Evolutionary conservation across 1,140 invertebrate genomes (phyloP).

Genomic region (Drosophila mojavensis): DNA sequence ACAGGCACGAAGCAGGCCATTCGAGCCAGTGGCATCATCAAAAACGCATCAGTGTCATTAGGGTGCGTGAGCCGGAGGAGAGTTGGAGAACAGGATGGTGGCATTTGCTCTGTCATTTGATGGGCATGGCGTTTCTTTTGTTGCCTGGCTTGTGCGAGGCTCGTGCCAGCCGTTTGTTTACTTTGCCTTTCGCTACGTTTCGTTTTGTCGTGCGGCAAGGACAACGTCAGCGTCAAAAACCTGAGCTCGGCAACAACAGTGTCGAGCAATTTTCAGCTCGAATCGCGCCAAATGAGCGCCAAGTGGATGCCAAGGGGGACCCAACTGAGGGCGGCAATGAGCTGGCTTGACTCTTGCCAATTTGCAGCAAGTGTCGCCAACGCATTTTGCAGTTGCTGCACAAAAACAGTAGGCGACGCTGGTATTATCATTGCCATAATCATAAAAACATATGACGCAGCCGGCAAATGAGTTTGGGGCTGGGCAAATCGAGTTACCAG

Average conservation of each 20-base stretch:
- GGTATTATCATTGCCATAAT: constrained; percentile 77
- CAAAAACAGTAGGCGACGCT: constrained; percentile 56
- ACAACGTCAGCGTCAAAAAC: constrained; percentile 56
- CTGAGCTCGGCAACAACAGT: constrained; percentile 66
- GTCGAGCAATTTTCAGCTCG: constrained; percentile 78
- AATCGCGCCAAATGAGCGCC: constrained; percentile 56
- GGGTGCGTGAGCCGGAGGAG: constrained; percentile 21
- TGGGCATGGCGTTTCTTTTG: constrained; percentile 52
- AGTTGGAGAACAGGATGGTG: constrained; percentile 4
- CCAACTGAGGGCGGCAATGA: too few relatives aligned
- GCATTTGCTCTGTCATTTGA: constrained; percentile 78
- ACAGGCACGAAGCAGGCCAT: constrained; percentile 17
- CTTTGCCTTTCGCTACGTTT: constrained; percentile 54
- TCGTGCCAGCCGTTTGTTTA: constrained; percentile 64
- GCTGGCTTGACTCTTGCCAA: constrained; percentile 31
- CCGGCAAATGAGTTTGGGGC: constrained; percentile 1
- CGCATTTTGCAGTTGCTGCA: constrained; percentile 77
- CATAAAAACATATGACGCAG: constrained; percentile 62
- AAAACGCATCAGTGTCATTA: constrained; percentile 80
- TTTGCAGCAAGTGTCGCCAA: constrained; percentile 74
- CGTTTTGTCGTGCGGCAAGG: constrained; percentile 69
- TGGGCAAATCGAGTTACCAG: constrained; percentile 1
- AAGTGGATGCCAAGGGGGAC: background rate
- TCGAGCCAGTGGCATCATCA: constrained; percentile 70
- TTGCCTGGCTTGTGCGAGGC: constrained; percentile 9